phyloP scores from a whole-genome alignment of 1,140 invertebrate species.

The Frieseomelitta varia region DNA sequence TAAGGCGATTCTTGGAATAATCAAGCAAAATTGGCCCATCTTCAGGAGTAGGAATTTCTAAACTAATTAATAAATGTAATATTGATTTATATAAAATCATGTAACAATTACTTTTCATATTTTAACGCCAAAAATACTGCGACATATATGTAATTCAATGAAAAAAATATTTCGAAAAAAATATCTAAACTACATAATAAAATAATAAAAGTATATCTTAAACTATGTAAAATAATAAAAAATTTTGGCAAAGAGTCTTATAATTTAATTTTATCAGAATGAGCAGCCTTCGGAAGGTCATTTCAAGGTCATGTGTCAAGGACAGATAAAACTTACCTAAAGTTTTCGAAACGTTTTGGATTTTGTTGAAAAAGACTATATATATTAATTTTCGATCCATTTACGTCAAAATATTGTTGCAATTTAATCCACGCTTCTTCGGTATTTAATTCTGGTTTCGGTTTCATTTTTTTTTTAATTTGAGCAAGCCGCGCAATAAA shows the following conservation, averaged over 20 bases:
- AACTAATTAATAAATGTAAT: slow-evolving; percentile 82
- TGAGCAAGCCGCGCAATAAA: slow-evolving; percentile 78
- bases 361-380: slow-evolving; percentile 89
- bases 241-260: not conserved
- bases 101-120: not conserved
- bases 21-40: slow-evolving; percentile 96
- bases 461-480: slow-evolving; percentile 79
- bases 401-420: slow-evolving; percentile 86
- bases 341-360: slow-evolving; percentile 89
- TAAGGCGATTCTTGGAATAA: slow-evolving; percentile 98
- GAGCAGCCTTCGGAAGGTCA: slow-evolving; percentile 65
- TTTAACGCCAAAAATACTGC: not conserved
- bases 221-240: not conserved
- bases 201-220: not conserved
- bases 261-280: not conserved
- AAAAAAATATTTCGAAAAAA: not conserved
- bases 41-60: slow-evolving; percentile 88
- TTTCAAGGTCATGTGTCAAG: slow-evolving; percentile 70
- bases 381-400: slow-evolving; percentile 89
- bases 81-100: not conserved
- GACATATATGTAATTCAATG: not conserved
- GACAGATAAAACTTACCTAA: slow-evolving; percentile 84
- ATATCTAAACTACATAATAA: not conserved
- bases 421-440: slow-evolving; percentile 88
- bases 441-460: slow-evolving; percentile 82